phyloP scores from a whole-genome alignment of 2,888 invertebrate species.

The Margaritifera margaritifera region DNA sequence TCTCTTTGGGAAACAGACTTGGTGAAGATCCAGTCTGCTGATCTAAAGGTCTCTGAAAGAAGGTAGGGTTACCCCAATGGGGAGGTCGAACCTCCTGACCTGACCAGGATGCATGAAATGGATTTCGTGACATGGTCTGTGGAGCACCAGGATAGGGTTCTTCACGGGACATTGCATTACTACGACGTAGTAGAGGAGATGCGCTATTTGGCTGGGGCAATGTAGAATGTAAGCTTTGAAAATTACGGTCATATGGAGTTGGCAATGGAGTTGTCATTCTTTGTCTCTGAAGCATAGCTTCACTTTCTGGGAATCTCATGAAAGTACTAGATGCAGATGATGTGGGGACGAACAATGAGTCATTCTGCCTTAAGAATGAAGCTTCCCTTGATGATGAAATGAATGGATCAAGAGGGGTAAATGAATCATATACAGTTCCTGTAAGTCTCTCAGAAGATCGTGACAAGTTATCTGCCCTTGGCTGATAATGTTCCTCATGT shows the following conservation, averaged over 20 bases:
- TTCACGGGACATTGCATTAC: slow-evolving; percentile 54
- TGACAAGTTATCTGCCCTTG: slow-evolving; percentile 33
- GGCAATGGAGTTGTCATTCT: slow-evolving; percentile 58
- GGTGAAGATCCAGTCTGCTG: slow-evolving; percentile 56
- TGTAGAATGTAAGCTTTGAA: slow-evolving; percentile 53
- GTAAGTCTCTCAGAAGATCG: slow-evolving; percentile 45
- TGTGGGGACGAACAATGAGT: slow-evolving; percentile 30
- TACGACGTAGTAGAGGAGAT: slow-evolving; percentile 52
- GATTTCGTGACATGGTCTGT: slow-evolving; percentile 62
- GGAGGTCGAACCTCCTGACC: slow-evolving; percentile 61
- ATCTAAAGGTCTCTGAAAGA: slow-evolving; percentile 52
- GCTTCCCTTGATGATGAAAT: slow-evolving; percentile 31
- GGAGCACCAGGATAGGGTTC: slow-evolving; percentile 56
- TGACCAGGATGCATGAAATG: slow-evolving; percentile 62
- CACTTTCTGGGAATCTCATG: slow-evolving; percentile 59
- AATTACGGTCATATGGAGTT: slow-evolving; percentile 48
- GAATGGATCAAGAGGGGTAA: slow-evolving; percentile 34
- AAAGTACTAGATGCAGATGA: slow-evolving; percentile 40
- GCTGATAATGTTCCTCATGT: slow-evolving; percentile 44
- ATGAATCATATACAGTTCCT: slow-evolving; percentile 35
- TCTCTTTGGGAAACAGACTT: slow-evolving; percentile 59
- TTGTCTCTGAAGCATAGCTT: slow-evolving; percentile 62
- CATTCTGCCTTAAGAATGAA: slow-evolving; percentile 36
- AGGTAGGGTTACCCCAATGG: slow-evolving; percentile 61
- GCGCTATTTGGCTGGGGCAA: slow-evolving; percentile 47